These are phyloP conservation scores for Marronus borbonicus DNA, from an alignment of 2,888 invertebrate genomes.

Conservation along the genomic window DNA sequence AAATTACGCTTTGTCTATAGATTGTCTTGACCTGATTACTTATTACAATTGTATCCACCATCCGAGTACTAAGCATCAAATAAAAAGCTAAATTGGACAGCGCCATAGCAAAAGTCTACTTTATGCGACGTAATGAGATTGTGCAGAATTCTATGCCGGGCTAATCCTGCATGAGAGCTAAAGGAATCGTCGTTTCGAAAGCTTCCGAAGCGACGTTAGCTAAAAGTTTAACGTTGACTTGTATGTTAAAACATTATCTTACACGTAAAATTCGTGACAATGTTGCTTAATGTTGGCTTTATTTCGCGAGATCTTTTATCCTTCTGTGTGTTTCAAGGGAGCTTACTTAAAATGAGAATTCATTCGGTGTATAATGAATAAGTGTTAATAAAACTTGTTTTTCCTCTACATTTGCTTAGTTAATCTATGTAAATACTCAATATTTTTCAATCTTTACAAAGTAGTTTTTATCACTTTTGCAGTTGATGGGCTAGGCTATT, in stretches of 20 bases:
- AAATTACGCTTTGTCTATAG: background rate
- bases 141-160: conserved; percentile 1
- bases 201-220: background rate
- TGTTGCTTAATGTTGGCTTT: conserved; percentile 2
- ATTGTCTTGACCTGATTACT: conserved; percentile 25
- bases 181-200: background rate
- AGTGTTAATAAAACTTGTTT: background rate
- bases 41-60: background rate
- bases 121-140: conserved; percentile 4
- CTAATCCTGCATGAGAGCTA: conserved; percentile 1
- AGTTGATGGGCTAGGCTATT: no score
- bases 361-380: background rate
- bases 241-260: background rate
- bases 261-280: conserved; percentile 5
- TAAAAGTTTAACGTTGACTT: conserved; percentile 11
- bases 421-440: no score
- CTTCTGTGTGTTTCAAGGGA: background rate
- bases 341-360: background rate
- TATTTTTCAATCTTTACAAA: no score
- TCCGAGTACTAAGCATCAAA: background rate
- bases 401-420: no score
- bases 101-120: conserved; percentile 16
- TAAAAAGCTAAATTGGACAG: conserved; percentile 15
- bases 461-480: no score
- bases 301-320: background rate